Conservation (phyloP, 2,113 vertebrate species). For the Girardinichthys multiradiatus region DNA sequence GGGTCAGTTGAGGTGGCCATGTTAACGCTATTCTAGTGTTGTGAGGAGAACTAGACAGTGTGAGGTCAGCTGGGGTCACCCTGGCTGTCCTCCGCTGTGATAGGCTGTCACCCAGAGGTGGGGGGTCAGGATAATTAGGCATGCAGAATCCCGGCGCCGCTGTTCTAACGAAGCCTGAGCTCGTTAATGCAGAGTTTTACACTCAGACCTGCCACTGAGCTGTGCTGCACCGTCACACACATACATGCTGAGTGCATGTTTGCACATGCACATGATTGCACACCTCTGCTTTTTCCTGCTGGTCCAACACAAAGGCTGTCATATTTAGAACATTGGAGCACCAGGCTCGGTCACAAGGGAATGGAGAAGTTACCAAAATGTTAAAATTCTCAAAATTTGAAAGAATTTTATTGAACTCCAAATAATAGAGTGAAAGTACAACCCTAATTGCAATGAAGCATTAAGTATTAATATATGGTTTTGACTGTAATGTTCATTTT, state of each 20-base stretch:
- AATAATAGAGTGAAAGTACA: conserved; percentile 9
- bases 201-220: conserved; percentile 75
- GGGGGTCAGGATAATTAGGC: conserved; percentile 75
- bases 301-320: conserved; percentile 59
- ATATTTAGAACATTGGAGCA: conserved; percentile 43
- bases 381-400: conserved; percentile 22
- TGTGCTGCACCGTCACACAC: conserved; percentile 69
- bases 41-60: conserved; percentile 77
- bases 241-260: conserved; percentile 45
- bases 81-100: conserved; percentile 78
- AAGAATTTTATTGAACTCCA: not conserved
- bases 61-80: conserved; percentile 69
- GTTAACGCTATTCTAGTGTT: conserved; percentile 76
- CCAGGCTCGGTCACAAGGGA: conserved; percentile 36
- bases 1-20: conserved; percentile 57
- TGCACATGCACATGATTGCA: conserved; percentile 36
- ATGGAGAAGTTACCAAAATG: conserved; percentile 33
- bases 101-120: conserved; percentile 78
- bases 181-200: conserved; percentile 78
- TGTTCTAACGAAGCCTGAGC: conserved; percentile 75
- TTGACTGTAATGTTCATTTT: not conserved
- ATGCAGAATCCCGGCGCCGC: conserved; percentile 62
- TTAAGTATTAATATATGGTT: conserved; percentile 1
- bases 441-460: not conserved
- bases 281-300: conserved; percentile 63